phyloP scores from a whole-genome alignment of 1,140 invertebrate genomes.

The Drosophila orosa region DNA sequence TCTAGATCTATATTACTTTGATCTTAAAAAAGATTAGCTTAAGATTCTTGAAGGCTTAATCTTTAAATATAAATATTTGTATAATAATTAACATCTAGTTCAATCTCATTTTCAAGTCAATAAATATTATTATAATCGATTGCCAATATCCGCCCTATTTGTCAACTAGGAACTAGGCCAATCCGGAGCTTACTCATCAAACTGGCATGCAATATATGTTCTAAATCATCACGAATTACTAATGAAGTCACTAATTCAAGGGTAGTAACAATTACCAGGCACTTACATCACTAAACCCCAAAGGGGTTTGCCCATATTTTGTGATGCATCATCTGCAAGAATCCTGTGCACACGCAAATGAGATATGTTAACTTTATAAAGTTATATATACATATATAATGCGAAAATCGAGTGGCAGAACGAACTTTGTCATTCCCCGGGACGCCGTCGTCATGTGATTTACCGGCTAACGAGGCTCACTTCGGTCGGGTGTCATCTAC shows the following conservation, averaged over 20 bases:
- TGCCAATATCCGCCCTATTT: constrained; percentile 6
- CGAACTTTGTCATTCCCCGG: constrained; percentile 19
- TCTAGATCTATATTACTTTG: background rate
- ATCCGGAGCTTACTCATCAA: constrained; percentile 39
- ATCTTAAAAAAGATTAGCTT: background rate
- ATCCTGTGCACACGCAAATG: constrained; percentile 6
- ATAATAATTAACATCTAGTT: background rate
- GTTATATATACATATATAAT: background rate
- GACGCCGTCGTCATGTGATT: constrained; percentile 16
- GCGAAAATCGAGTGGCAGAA: constrained; percentile 18
- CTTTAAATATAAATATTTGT: background rate
- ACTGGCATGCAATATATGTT: constrained; percentile 18
- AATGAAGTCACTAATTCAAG: background rate
- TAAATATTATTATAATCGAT: constrained; percentile 18
- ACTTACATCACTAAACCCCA: background rate
- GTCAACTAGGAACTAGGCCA: background rate
- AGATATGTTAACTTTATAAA: constrained; percentile 18
- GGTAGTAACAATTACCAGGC: background rate
- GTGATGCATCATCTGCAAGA: constrained; percentile 40
- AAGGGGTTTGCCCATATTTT: constrained; percentile 28
- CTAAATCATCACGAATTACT: constrained; percentile 5
- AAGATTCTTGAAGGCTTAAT: background rate
- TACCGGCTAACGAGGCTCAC: constrained; percentile 17
- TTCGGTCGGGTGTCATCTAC: constrained; percentile 7
- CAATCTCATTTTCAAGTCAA: constrained; percentile 18